Conservation (phyloP, 2,113 vertebrate species). For the Rhegmatorhina hoffmannsi region DNA sequence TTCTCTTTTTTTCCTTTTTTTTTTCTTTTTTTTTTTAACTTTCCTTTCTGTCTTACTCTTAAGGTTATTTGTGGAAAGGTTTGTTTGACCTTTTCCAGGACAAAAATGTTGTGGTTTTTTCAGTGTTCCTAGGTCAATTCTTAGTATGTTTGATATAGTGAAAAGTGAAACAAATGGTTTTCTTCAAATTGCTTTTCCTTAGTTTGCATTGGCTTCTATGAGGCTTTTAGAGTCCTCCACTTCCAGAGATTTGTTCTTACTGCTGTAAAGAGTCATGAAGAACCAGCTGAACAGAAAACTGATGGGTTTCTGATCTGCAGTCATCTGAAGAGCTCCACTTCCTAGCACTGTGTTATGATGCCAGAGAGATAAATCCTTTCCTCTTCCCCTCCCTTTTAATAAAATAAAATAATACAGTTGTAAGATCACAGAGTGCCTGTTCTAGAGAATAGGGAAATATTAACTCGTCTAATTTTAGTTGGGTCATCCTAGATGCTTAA, state of each 20-base stretch:
- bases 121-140: neutral
- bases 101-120: neutral
- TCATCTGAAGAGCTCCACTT: neutral
- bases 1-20: neutral
- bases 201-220: neutral
- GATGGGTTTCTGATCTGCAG: neutral
- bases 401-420: neutral
- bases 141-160: neutral
- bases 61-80: neutral
- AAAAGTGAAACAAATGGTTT: neutral
- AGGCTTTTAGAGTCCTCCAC: neutral
- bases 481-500: neutral
- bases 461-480: neutral
- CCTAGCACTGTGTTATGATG: neutral
- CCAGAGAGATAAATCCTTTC: neutral
- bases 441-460: neutral
- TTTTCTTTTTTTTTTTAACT: neutral
- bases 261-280: neutral
- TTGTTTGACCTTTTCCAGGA: neutral
- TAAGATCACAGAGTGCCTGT: neutral
- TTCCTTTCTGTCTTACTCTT: neutral
- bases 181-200: neutral
- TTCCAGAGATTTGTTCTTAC: neutral
- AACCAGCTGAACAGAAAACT: neutral
- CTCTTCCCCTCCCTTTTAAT: neutral